Evolutionary conservation across 2,113 vertebrate genomes (phyloP).

Genomic region (Chunga burmeisteri): DNA sequence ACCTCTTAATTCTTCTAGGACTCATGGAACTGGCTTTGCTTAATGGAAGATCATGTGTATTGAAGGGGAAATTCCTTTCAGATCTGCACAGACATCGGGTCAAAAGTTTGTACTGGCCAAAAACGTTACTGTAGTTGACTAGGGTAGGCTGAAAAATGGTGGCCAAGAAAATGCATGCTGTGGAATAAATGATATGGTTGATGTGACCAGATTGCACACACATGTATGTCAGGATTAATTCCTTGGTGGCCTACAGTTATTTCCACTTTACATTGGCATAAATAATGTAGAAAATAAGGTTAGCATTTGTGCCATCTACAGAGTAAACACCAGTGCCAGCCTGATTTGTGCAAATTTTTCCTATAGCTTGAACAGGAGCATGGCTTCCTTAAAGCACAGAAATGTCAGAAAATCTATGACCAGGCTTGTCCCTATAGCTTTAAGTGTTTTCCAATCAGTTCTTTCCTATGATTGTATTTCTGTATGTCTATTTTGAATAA

Average conservation of each 20-base stretch:
- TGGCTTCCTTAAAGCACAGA: not conserved
- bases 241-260: not conserved
- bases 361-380: not conserved
- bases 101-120: not conserved
- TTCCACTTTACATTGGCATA: conserved; percentile 1
- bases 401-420: not conserved
- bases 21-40: conserved; percentile 9
- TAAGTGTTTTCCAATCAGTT: not conserved
- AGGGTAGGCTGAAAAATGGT: not conserved
- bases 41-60: not conserved
- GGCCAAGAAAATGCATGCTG: not conserved
- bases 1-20: conserved; percentile 15
- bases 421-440: not conserved
- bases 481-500: not conserved
- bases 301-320: not conserved
- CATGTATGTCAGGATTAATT: not conserved
- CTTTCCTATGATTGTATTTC: not conserved
- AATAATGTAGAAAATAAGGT: not conserved
- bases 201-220: not conserved
- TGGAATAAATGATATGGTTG: not conserved
- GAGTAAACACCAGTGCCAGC: not conserved
- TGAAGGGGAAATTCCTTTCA: conserved; percentile 30
- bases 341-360: not conserved
- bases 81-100: not conserved
- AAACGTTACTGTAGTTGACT: not conserved